Evolutionary conservation across 1,140 invertebrate species (phyloP).

Genomic region (Sarcophaga peregrina): DNA sequence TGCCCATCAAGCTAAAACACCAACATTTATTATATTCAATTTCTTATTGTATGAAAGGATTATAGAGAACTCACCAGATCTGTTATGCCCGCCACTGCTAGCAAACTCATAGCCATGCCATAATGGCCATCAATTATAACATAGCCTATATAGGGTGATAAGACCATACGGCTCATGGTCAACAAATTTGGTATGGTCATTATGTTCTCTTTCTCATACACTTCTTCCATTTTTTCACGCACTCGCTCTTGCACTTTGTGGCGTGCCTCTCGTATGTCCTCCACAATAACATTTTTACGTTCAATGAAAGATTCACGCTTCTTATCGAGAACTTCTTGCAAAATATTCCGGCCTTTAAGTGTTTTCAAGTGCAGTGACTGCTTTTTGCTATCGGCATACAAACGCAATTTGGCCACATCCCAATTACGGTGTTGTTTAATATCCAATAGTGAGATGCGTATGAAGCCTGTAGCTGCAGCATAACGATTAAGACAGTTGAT

Average conservation of each 20-base stretch:
- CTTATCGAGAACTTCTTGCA: slow-evolving; percentile 71
- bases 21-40: neutral
- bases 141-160: slow-evolving; percentile 89
- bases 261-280: slow-evolving; percentile 76
- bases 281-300: slow-evolving; percentile 72
- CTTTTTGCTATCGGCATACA: slow-evolving; percentile 62
- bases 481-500: slow-evolving; percentile 62
- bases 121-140: slow-evolving; percentile 81
- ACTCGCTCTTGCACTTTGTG: slow-evolving; percentile 72
- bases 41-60: neutral
- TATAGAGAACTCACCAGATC: slow-evolving; percentile 77
- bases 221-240: slow-evolving; percentile 75
- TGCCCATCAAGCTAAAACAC: slow-evolving; percentile 86
- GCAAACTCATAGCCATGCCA: slow-evolving; percentile 76
- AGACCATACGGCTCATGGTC: slow-evolving; percentile 83
- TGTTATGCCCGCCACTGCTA: slow-evolving; percentile 83
- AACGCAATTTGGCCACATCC: slow-evolving; percentile 57
- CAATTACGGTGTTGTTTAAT: slow-evolving; percentile 60
- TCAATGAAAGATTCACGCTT: slow-evolving; percentile 72
- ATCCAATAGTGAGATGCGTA: slow-evolving; percentile 61
- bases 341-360: slow-evolving; percentile 66
- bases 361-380: slow-evolving; percentile 58
- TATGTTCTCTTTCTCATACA: slow-evolving; percentile 86
- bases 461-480: slow-evolving; percentile 63
- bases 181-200: slow-evolving; percentile 93